A percentile compares a stretch with the other conserved stretches of the same genome.
Conservation (phyloP, 2,797 vertebrate species). For the Pitangus sulphuratus region DNA sequence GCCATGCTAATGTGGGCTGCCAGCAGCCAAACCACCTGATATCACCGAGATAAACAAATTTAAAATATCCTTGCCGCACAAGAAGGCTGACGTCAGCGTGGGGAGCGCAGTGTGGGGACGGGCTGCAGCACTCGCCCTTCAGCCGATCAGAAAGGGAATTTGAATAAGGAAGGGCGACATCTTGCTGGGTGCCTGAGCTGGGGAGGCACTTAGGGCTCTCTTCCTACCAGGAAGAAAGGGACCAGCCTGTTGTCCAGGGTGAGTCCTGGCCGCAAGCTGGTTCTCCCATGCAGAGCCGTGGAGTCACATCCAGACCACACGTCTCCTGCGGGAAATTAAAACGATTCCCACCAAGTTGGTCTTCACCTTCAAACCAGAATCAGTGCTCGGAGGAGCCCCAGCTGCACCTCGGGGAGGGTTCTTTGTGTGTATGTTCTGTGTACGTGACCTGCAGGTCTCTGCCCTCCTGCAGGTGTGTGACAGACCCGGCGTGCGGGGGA, state of each 20-base stretch:
- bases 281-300: accelerated
- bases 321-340: neutral
- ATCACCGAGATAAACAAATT: conserved; percentile 57
- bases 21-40: conserved; percentile 52
- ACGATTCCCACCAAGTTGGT: neutral
- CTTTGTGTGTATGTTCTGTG: neutral
- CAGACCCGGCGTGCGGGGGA: accelerated
- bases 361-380: neutral
- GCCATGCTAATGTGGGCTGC: conserved; percentile 57
- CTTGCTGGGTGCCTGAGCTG: neutral
- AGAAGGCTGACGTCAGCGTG: conserved; percentile 30
- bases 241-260: neutral
- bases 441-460: neutral
- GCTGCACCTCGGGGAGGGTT: accelerated
- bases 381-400: accelerated
- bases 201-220: neutral
- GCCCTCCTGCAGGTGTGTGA: accelerated
- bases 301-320: accelerated
- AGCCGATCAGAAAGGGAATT: neutral
- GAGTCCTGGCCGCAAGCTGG: accelerated
- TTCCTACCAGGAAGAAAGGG: neutral
- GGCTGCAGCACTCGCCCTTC: conserved; percentile 13
- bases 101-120: neutral
- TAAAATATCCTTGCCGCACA: conserved; percentile 30
- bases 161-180: neutral